Conservation (phyloP, 1,140 invertebrate species). For the Sipha flava region DNA sequence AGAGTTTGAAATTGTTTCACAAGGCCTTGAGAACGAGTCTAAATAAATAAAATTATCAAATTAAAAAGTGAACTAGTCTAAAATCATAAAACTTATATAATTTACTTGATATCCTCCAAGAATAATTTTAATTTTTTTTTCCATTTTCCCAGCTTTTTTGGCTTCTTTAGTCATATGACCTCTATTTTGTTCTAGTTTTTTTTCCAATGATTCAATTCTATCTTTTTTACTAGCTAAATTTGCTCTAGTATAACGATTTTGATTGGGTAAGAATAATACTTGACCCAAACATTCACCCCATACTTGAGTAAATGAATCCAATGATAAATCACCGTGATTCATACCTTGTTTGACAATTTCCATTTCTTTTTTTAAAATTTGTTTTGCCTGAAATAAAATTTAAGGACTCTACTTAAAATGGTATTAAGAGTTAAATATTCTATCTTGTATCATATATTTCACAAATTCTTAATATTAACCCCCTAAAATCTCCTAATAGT, state of each 20-base stretch:
- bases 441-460: too few relatives aligned
- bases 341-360: conserved; percentile 83
- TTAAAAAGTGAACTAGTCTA: background rate
- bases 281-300: conserved; percentile 92
- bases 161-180: conserved; percentile 91
- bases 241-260: conserved; percentile 85
- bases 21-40: conserved; percentile 72
- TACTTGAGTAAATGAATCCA: conserved; percentile 88
- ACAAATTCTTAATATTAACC: too few relatives aligned
- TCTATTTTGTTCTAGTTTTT: conserved; percentile 84
- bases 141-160: conserved; percentile 92
- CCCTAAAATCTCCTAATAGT: too few relatives aligned
- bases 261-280: conserved; percentile 77
- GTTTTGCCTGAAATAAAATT: conserved; percentile 48
- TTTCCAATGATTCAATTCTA: conserved; percentile 84
- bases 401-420: too few relatives aligned
- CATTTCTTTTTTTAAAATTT: conserved; percentile 73
- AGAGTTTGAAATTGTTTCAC: conserved; percentile 83
- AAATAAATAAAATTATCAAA: conserved; percentile 38
- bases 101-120: conserved; percentile 80
- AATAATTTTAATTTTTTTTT: conserved; percentile 92
- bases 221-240: conserved; percentile 94
- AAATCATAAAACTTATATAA: background rate
- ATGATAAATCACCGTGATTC: conserved; percentile 84
- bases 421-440: too few relatives aligned